phyloP scores from a whole-genome alignment of 2,113 vertebrate genomes.

The Myocastor coypus region DNA sequence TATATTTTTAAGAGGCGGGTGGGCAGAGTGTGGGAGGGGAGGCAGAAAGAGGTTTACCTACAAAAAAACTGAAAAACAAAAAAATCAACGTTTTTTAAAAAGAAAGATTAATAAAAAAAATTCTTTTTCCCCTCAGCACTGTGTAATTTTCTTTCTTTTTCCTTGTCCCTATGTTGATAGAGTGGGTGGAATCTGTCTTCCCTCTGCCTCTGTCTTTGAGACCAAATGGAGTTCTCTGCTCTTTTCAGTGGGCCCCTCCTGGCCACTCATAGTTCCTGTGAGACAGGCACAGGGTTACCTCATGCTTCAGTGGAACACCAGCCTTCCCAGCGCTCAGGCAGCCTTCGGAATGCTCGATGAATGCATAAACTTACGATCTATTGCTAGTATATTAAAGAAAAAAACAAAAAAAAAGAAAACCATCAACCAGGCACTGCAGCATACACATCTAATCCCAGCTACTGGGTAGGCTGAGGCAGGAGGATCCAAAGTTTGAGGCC shows the following conservation, averaged over 20 bases:
- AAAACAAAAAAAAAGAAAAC: no score
- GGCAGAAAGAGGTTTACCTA: constrained; percentile 79
- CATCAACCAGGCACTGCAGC: not conserved
- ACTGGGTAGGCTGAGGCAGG: not conserved
- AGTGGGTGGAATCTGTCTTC: not conserved
- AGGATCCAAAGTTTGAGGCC: not conserved
- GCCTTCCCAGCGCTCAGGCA: not conserved
- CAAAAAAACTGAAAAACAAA: constrained; percentile 53
- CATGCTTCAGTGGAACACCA: not conserved
- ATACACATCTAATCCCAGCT: not conserved
- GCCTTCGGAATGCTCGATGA: not conserved
- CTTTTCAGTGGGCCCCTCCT: not conserved
- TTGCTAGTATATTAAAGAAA: not conserved
- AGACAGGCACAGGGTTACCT: accelerated
- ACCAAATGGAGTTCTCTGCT: not conserved
- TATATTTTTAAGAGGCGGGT: constrained; percentile 84
- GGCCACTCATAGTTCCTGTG: accelerated
- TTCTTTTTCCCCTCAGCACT: constrained; percentile 71
- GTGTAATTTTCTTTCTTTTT: constrained; percentile 56
- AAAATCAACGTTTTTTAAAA: constrained; percentile 76
- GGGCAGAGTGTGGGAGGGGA: constrained; percentile 61
- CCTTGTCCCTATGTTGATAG: not conserved
- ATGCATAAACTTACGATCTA: not conserved
- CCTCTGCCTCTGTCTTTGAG: not conserved
- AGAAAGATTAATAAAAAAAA: constrained; percentile 81